Percentiles rank a stretch among this genome's conserved stretches.
Conservation (phyloP, 1,140 invertebrate genomes). For the Drosophila simulans region DNA sequence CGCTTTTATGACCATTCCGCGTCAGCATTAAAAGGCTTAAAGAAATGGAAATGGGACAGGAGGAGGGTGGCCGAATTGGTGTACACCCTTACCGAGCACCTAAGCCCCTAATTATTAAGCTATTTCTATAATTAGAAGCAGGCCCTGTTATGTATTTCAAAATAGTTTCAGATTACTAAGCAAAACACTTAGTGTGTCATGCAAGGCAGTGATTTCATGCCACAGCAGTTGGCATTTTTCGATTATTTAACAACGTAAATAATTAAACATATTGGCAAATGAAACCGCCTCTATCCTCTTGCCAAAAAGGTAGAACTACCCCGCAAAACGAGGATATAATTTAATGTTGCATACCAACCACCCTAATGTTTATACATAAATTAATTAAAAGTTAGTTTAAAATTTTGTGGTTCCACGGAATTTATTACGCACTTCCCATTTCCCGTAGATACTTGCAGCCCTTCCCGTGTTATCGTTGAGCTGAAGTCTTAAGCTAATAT, state of each 20-base stretch:
- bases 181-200: too few relatives aligned
- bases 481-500: slow-evolving; percentile 15
- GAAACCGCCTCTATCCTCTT: too few relatives aligned
- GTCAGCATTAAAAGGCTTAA: slow-evolving; percentile 22
- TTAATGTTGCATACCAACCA: too few relatives aligned
- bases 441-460: background rate
- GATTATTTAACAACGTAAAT: too few relatives aligned
- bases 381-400: background rate
- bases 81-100: slow-evolving; percentile 14
- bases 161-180: too few relatives aligned
- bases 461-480: slow-evolving; percentile 7
- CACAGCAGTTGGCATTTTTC: too few relatives aligned
- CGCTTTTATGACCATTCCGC: slow-evolving; percentile 47
- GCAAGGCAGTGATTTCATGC: too few relatives aligned
- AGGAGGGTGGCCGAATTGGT: background rate
- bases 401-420: background rate
- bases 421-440: background rate
- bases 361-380: background rate
- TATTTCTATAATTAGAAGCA: too few relatives aligned
- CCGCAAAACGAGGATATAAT: too few relatives aligned
- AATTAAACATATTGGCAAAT: too few relatives aligned
- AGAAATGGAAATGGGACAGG: slow-evolving; percentile 1
- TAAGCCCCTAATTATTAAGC: background rate
- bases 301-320: too few relatives aligned
- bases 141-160: too few relatives aligned